Evolutionary conservation across 2,888 invertebrate genomes (phyloP).

Genomic region (Mythimna lalbum): DNA sequence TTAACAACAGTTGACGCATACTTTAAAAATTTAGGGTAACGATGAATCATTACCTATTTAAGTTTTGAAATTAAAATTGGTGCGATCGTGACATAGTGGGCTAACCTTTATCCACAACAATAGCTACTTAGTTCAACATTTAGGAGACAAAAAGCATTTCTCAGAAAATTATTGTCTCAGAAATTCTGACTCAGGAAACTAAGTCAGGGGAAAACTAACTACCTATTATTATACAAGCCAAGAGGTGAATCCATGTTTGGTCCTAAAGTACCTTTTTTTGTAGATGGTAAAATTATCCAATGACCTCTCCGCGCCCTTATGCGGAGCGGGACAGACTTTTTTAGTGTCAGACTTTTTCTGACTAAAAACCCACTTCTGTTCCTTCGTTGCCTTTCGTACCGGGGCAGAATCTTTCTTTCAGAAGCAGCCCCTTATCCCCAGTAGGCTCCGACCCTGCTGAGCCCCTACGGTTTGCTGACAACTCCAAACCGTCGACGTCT

Average conservation of each 20-base stretch:
- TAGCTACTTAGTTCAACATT: constrained; percentile 36
- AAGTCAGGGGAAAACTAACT: background rate
- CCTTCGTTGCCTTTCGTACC: too few relatives aligned
- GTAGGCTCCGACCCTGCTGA: too few relatives aligned
- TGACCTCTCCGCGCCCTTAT: too few relatives aligned
- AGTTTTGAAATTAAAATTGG: constrained; percentile 13
- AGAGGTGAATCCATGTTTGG: background rate
- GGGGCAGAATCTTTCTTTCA: too few relatives aligned
- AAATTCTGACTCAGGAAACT: constrained; percentile 19
- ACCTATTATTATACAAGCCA: background rate
- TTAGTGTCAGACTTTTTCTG: too few relatives aligned
- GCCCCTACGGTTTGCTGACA: too few relatives aligned
- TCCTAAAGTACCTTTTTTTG: background rate
- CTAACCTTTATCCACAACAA: constrained; percentile 37
- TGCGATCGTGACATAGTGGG: constrained; percentile 42
- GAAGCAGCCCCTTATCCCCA: too few relatives aligned
- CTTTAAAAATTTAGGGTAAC: background rate
- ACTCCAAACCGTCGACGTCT: too few relatives aligned
- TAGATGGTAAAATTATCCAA: too few relatives aligned
- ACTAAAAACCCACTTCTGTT: too few relatives aligned
- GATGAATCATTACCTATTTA: constrained; percentile 40
- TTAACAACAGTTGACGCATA: constrained; percentile 23
- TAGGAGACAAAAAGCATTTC: constrained; percentile 15
- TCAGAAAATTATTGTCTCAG: constrained; percentile 22
- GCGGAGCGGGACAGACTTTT: too few relatives aligned